phyloP scores from a whole-genome alignment of 1,140 invertebrate genomes.

The Agrilus planipennis region DNA sequence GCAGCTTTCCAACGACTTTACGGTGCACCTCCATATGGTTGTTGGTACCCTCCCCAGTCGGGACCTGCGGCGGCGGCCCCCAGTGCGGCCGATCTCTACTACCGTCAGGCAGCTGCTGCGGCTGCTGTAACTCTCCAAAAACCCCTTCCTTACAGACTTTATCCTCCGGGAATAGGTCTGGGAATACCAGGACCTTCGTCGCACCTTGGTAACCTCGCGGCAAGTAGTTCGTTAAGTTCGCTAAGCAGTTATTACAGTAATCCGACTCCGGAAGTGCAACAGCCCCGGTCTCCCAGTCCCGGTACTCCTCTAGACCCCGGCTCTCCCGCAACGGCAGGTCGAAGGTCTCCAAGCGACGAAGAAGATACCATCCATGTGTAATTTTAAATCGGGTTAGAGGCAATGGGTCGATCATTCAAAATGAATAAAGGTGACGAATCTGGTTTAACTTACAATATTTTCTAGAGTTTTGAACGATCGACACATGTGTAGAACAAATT shows the following conservation, averaged over 20 bases:
- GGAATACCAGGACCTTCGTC: slow-evolving; percentile 51
- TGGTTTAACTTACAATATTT: too few species aligned
- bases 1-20: slow-evolving; percentile 92
- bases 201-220: slow-evolving; percentile 42
- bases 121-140: slow-evolving; percentile 72
- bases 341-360: slow-evolving; percentile 41
- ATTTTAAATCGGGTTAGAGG: slow-evolving; percentile 11
- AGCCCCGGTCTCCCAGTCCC: slow-evolving; percentile 27
- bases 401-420: too few species aligned
- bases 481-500: too few species aligned
- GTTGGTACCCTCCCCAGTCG: slow-evolving; percentile 46
- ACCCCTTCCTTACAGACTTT: slow-evolving; percentile 72
- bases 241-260: slow-evolving; percentile 49
- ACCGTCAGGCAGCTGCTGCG: slow-evolving; percentile 59
- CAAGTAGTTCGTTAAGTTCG: slow-evolving; percentile 44
- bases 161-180: slow-evolving; percentile 47
- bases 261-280: slow-evolving; percentile 33
- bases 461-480: too few species aligned
- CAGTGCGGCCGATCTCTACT: slow-evolving; percentile 64
- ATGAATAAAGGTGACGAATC: too few species aligned
- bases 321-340: slow-evolving; percentile 28
- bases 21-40: slow-evolving; percentile 59
- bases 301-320: slow-evolving; percentile 36
- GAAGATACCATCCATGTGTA: slow-evolving; percentile 40
- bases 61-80: slow-evolving; percentile 47